Percentiles rank a stretch among this genome's conserved stretches.
These are phyloP conservation scores for Stenotaenia linearis DNA, from an alignment of 2,888 invertebrate genomes.

Conservation along the genomic window DNA sequence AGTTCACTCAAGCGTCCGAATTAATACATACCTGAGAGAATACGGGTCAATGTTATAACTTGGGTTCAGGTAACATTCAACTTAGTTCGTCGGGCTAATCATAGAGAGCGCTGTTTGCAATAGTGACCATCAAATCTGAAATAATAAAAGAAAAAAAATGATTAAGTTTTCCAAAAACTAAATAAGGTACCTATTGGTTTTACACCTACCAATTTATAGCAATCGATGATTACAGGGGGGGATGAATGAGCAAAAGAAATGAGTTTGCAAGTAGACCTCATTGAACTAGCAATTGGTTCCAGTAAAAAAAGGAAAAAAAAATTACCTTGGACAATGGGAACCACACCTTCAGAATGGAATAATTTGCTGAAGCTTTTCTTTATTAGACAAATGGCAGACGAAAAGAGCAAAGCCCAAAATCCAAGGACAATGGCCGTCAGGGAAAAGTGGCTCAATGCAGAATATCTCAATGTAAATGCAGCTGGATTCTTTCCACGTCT, in stretches of 20 bases:
- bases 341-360: background rate
- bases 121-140: background rate
- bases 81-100: background rate
- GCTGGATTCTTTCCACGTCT: background rate
- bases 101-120: background rate
- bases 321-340: background rate
- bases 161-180: background rate
- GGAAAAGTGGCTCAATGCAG: background rate
- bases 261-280: background rate
- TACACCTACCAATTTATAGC: conserved; percentile 6
- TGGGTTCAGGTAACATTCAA: conserved; percentile 5
- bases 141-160: background rate
- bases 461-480: background rate
- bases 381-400: conserved; percentile 14
- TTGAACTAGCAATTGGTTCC: conserved; percentile 17
- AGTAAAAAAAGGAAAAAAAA: background rate
- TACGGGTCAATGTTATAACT: conserved; percentile 16
- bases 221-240: conserved; percentile 5
- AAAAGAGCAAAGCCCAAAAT: background rate
- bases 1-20: conserved; percentile 16
- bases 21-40: conserved; percentile 3
- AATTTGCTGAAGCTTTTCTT: conserved; percentile 9
- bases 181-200: background rate
- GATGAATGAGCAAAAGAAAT: background rate
- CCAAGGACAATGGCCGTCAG: conserved; percentile 2